A percentile compares a stretch with the other conserved stretches of the same genome.
Conservation (phyloP, 2,888 invertebrate genomes). For the Tribolium freemani region DNA sequence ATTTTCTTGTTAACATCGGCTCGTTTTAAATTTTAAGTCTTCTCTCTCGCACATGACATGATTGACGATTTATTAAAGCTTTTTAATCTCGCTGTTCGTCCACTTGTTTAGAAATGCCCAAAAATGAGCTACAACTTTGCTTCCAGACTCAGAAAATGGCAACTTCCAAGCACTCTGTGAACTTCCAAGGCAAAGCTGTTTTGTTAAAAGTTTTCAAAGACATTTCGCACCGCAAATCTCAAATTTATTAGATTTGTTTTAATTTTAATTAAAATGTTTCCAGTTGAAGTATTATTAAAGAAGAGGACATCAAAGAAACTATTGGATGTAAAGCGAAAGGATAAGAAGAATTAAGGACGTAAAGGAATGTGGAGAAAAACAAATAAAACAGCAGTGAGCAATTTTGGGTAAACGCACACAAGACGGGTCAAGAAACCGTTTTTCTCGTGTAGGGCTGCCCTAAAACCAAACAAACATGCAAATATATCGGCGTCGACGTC, state of each 20-base stretch:
- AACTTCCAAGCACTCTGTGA: neutral
- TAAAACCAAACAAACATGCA: constrained; percentile 27
- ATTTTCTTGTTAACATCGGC: constrained; percentile 1
- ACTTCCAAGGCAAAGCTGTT: constrained; percentile 6
- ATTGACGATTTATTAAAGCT: constrained; percentile 1
- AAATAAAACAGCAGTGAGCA: constrained; percentile 2
- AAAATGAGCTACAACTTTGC: neutral
- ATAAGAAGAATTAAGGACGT: neutral
- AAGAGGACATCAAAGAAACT: neutral
- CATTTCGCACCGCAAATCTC: neutral
- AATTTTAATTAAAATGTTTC: constrained; percentile 18
- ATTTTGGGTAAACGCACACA: constrained; percentile 7
- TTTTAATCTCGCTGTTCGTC: neutral
- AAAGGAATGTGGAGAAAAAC: neutral
- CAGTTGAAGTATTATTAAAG: neutral
- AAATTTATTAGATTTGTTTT: constrained; percentile 17
- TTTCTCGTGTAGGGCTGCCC: constrained; percentile 7
- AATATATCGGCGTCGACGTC: constrained; percentile 26
- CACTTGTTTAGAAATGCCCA: no score
- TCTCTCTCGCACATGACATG: neutral
- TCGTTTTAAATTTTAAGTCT: neutral
- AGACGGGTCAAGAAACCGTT: constrained; percentile 16
- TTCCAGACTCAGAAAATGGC: neutral
- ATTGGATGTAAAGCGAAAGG: neutral
- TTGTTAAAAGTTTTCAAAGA: constrained; percentile 27